Evolutionary conservation across 2,888 invertebrate genomes (phyloP), one percentile per base, ranked within the genome.

Genomic region (Metopia argyrocephala): DNA sequence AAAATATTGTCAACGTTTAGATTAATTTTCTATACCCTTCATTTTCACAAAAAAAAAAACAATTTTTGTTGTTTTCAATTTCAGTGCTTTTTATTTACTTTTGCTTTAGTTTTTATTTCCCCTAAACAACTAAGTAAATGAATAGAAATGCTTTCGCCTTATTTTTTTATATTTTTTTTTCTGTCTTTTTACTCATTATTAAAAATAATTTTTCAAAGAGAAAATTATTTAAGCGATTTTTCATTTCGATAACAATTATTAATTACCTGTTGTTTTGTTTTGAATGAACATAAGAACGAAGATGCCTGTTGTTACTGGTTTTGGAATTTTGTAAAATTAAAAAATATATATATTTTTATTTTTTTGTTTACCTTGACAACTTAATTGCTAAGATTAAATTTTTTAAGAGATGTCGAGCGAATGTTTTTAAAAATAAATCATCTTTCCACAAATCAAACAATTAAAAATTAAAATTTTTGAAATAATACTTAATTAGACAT

Each of bases 21-120:
- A 65, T 65, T 65, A 74, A 64, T 74, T n/a, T 74, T 74, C 18
- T 65, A 25, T 57, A 57, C 31, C 65, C 65, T 66, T 74, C 23
- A 46, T 23, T 65, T 65, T 28, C 64, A 31, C 12, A 20, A 73
- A 12, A 5, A 38, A 38, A 38, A 12, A n/a, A n/a, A n/a, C n/a
- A n/a, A n/a, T n/a, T 38, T 38, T 38, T 31, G 2, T 38, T 38
- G 46, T 65, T 48, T 65, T 38, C 15, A 57, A 3, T 23, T 59
- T 69, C 15, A 12, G 38, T 38, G 38, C 38, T 46, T 20, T 23
- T 57, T 5, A 6, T 57, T 31, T 46, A 52, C 21, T 50, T 31
- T 48, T 62, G 50, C 3, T 21, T 2, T 52, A 12, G 5, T n/a
- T n/a, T n/a, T n/a, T n/a, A n/a, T n/a, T n/a, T n/a, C n/a, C n/a